Percentiles rank a stretch among this genome's conserved stretches.
phyloP scores from a whole-genome alignment of 2,113 vertebrate species.

The Hyla sarda region DNA sequence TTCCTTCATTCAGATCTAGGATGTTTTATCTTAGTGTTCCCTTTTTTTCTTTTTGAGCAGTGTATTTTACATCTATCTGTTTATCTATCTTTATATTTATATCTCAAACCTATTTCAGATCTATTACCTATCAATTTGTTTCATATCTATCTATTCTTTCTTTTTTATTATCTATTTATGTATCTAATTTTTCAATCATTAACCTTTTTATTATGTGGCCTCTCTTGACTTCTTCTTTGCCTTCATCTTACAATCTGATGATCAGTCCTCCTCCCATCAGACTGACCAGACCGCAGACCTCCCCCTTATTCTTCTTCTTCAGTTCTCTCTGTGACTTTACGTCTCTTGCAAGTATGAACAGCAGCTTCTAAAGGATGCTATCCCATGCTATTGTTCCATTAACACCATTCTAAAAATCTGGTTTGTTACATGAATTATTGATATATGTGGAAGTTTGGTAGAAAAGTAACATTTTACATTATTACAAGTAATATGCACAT shows the following conservation, averaged over 20 bases:
- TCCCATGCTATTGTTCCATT: background rate
- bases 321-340: background rate
- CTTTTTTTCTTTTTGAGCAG: too few species aligned
- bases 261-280: background rate
- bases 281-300: background rate
- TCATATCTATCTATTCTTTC: background rate
- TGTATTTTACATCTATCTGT: too few species aligned
- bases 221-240: background rate
- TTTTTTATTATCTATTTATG: background rate
- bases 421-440: background rate
- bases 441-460: background rate
- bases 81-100: background rate
- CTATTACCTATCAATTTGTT: background rate
- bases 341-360: background rate
- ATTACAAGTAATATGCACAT: background rate
- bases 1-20: too few species aligned
- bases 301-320: background rate
- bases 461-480: background rate
- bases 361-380: background rate
- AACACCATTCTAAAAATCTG: background rate
- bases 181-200: background rate
- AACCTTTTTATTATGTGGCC: background rate
- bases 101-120: background rate
- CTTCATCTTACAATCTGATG: background rate
- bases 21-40: too few species aligned